Conservation (phyloP, 2,797 vertebrate genomes). For the Lepus oiostolus region DNA sequence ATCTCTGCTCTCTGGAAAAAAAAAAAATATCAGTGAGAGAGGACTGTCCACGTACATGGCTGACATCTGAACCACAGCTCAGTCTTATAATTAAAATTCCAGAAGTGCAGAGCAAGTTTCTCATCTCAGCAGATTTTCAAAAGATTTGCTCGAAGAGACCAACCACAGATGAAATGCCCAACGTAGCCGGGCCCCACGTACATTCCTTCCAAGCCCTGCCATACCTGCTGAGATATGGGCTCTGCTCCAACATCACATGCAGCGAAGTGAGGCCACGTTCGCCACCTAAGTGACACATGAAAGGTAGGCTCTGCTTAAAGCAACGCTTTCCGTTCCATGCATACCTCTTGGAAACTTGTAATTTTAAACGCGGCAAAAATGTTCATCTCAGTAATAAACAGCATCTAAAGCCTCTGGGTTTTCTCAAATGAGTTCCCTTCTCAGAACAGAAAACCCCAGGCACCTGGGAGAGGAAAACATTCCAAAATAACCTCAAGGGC, state of each 20-base stretch:
- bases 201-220: constrained; percentile 30
- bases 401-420: constrained; percentile 4
- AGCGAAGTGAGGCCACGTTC: background rate
- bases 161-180: background rate
- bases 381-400: constrained; percentile 56
- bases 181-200: background rate
- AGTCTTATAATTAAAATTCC: constrained; percentile 36
- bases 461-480: constrained; percentile 65
- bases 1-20: constrained; percentile 27
- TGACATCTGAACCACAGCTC: background rate
- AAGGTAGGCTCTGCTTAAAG: background rate
- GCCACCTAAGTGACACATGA: background rate
- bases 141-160: constrained; percentile 1
- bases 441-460: constrained; percentile 53
- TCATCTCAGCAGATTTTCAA: background rate
- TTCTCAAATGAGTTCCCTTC: constrained; percentile 59
- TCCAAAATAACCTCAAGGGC: constrained; percentile 67
- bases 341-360: constrained; percentile 10
- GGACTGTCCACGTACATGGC: background rate
- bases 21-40: background rate
- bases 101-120: background rate
- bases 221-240: background rate
- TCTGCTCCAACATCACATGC: background rate
- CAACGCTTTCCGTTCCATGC: background rate
- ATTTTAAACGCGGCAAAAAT: constrained; percentile 68